Conservation (phyloP, 2,113 vertebrate species). For the Stegastes partitus region DNA sequence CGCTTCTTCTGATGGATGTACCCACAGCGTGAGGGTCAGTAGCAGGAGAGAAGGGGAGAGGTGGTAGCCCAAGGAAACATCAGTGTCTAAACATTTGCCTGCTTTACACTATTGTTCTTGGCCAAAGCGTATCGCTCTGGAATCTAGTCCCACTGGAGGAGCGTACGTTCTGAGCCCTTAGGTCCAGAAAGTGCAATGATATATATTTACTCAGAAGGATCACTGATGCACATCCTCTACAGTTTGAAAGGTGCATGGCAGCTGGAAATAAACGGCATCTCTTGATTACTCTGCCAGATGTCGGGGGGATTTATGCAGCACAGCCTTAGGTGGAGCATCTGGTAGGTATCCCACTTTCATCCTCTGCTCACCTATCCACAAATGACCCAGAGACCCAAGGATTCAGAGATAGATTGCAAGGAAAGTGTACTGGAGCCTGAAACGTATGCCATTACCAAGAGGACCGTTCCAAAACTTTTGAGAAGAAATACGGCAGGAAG, state of each 20-base stretch:
- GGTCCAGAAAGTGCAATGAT: constrained; percentile 66
- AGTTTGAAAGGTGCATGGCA: constrained; percentile 50
- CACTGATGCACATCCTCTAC: constrained; percentile 60
- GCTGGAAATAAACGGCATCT: constrained; percentile 54
- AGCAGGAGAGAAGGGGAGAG: constrained; percentile 46
- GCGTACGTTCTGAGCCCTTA: constrained; percentile 45
- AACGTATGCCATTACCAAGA: neutral
- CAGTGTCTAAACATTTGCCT: constrained; percentile 63
- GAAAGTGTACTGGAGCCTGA: neutral
- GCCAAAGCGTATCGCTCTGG: constrained; percentile 41
- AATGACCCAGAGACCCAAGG: neutral
- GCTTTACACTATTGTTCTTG: constrained; percentile 77
- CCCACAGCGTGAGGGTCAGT: constrained; percentile 57
- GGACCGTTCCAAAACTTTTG: neutral
- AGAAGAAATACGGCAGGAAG: neutral
- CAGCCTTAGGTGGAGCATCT: constrained; percentile 62
- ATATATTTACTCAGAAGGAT: constrained; percentile 71
- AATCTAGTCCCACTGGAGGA: constrained; percentile 66
- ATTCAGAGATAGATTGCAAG: constrained; percentile 13
- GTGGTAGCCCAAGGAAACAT: constrained; percentile 53
- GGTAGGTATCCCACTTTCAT: constrained; percentile 56
- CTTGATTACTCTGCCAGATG: constrained; percentile 77
- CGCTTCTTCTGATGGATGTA: constrained; percentile 54
- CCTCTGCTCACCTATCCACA: constrained; percentile 39
- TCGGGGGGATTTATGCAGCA: constrained; percentile 56